Conservation (phyloP, 1,140 invertebrate species). For the Apolygus lucorum region DNA sequence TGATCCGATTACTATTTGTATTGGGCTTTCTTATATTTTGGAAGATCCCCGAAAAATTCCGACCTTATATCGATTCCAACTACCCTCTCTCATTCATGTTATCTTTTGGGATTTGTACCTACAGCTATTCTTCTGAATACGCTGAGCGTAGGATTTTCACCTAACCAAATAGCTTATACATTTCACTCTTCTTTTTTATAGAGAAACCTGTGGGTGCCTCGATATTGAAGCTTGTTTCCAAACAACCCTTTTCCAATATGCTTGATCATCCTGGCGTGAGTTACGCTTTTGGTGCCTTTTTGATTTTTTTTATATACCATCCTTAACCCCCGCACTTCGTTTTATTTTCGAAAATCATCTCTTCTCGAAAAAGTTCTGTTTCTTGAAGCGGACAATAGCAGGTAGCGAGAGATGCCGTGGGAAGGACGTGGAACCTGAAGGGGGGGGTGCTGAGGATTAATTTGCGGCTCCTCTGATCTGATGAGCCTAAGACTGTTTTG, state of each 20-base stretch:
- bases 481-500: slow-evolving; percentile 14
- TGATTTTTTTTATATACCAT: background rate
- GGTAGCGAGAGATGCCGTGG: background rate
- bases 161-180: no score
- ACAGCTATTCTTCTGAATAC: no score
- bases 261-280: slow-evolving; percentile 12
- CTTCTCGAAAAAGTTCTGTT: slow-evolving; percentile 3
- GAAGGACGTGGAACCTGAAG: background rate
- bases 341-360: background rate
- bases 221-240: slow-evolving; percentile 1
- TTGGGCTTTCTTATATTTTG: no score
- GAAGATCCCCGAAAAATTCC: no score
- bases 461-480: slow-evolving; percentile 11
- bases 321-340: background rate
- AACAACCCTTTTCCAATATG: background rate
- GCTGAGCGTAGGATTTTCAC: no score
- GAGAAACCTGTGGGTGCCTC: no score
- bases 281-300: background rate
- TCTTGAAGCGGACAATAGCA: background rate
- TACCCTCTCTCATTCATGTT: no score
- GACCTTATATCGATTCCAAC: no score
- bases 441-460: background rate
- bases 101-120: no score
- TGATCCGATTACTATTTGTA: no score
- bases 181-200: no score